Evolutionary conservation across 2,797 vertebrate species (phyloP), one percentile per base, ranked within the genome.

Genomic region (Hydrolagus colliei): DNA sequence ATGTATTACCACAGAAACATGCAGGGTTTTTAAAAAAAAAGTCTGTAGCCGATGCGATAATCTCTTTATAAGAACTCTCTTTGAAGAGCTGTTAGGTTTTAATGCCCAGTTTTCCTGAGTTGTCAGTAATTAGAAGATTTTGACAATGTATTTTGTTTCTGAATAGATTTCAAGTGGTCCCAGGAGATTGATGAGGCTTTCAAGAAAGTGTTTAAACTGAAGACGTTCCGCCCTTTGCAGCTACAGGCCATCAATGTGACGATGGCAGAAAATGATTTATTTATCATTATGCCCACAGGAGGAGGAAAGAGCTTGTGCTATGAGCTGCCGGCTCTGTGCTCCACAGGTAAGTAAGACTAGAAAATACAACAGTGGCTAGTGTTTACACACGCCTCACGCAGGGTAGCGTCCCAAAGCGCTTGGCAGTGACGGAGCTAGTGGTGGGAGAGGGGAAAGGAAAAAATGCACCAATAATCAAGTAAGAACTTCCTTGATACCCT

Each of bases 211-310:
- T 99, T 99, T 90, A 94, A 92, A 85, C 93, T 99, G 10, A 88
- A 92, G 22, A 93, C 88, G 85, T 99, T 98, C 89, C 93, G 97
- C 68, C 90, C 94, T 0, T 93, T 99, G 86, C 98, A 99, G 88
- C 92, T 96, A 52, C 95, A 95, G 89, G 95, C 96, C 41, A 90
- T 99, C 87, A 99, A 99, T 75, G 95, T 95, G 86, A 95, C 93
- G 27, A 93, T 99, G 96, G 93, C 95, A 0, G 94, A 94, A 72
- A 95, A 90, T 90, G 97, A 99, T 80, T 86, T 98, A 41, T 98
- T 98, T 90, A 92, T 99, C 61, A 96, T 99, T 62, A 99, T 99
- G 97, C 97, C 98, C 0, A 99, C 98, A 0, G 97, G 97, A 52
- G 93, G 97, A 77, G 98, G 98, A 2, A 99, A 99, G 88, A 99